Base-by-base conservation (phyloP, 2,888 invertebrate species). In the Tetramorium bicarinatum region DNA sequence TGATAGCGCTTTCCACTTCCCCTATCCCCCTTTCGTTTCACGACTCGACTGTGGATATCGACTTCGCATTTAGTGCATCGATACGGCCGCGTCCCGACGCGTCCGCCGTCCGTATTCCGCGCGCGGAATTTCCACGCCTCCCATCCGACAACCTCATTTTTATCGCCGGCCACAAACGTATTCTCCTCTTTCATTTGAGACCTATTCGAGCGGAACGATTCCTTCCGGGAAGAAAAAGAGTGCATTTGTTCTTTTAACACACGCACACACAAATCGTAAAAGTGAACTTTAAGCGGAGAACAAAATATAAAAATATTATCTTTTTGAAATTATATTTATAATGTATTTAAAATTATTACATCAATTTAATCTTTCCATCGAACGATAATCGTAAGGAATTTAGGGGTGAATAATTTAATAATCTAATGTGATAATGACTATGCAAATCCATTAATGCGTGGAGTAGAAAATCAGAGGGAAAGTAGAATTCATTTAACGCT, bases 41-140 rank as follows among this genome's bases (percentile, higher is more conserved):
- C 83, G 84, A 74, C 72, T 76, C 87, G 77, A 85, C 77, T 87
- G 85, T 89, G 66, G 66, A 67, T 67, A 92, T 92, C 89, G 89
- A 88, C 87, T 92, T 91, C 85, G 85, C 89, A 87, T 91, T 91
- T 87, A 74, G 83, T 64, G 25, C 81, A 87, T 81, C 83, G 83
- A 86, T 87, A 84, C 82, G 21, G 52, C 71, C 66, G n/a, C 61
- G 59, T 82, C 47, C 49, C 67, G 80, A 34, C 21, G 59, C 29
- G 59, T 21, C 41, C 15, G 49, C 41, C 29, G 38, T 59, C 44
- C 52, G 6, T 34, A 54, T 61, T 75, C 47, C 61, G 34, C 34
- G 15, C 71, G 79, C 25, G 44, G 44, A 71, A 79, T 79, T 71
- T 67, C 71, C 44, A 34, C 44, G 54, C 56, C 62, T 64, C n/a